These are phyloP conservation scores for Physella acuta DNA, from an alignment of 1,140 invertebrate species.

Conservation along the genomic window DNA sequence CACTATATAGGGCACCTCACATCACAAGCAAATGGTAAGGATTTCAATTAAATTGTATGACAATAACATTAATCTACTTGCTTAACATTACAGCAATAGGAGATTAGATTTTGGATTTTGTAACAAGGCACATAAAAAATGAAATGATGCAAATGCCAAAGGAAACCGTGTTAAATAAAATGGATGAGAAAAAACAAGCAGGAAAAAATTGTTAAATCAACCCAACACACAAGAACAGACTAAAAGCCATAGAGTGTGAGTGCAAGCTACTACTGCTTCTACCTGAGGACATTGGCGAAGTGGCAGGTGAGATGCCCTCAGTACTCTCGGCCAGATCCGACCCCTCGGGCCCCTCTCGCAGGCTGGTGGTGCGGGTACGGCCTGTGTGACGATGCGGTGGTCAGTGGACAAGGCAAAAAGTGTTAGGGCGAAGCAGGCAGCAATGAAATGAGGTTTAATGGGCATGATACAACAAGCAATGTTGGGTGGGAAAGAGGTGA, in stretches of 20 bases:
- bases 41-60: too few relatives aligned
- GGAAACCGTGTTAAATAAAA: too few relatives aligned
- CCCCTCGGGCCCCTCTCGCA: conserved; percentile 26
- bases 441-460: conserved; percentile 12
- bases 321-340: conserved; percentile 28
- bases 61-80: too few relatives aligned
- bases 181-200: too few relatives aligned
- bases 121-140: too few relatives aligned
- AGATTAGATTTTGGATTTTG: too few relatives aligned
- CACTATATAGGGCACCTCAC: too few relatives aligned
- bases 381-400: conserved; percentile 23
- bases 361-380: conserved; percentile 16
- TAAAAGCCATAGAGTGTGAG: not conserved
- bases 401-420: conserved; percentile 25
- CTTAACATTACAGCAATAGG: too few relatives aligned
- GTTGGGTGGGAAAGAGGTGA: not conserved
- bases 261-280: conserved; percentile 14
- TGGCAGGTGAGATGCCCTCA: conserved; percentile 22
- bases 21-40: too few relatives aligned
- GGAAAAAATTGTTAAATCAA: too few relatives aligned
- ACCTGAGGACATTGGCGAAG: conserved; percentile 24
- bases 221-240: not conserved
- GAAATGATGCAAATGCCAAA: too few relatives aligned
- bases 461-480: conserved; percentile 18
- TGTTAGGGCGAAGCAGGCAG: conserved; percentile 16